A percentile compares a stretch with the other conserved stretches of the same genome.
Evolutionary conservation across 2,888 invertebrate genomes (phyloP).

Genomic region (Ephialtes manifestator): DNA sequence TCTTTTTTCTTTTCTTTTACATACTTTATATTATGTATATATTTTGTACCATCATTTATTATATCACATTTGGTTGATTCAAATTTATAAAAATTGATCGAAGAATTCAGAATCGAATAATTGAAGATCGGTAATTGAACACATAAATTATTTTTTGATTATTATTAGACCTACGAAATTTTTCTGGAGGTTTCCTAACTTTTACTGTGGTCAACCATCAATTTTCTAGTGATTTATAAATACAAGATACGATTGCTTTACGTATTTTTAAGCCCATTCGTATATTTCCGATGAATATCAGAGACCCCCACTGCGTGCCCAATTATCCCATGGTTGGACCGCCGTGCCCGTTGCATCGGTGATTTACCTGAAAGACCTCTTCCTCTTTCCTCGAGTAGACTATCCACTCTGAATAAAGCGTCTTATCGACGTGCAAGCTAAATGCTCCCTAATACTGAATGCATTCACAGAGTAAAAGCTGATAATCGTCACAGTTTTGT

Average conservation of each 20-base stretch:
- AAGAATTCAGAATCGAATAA: background rate
- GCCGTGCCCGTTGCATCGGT: slow-evolving; percentile 36
- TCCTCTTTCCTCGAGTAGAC: slow-evolving; percentile 42
- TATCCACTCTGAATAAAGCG: slow-evolving; percentile 23
- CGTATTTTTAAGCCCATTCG: slow-evolving; percentile 21
- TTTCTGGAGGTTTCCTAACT: background rate
- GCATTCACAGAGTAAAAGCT: slow-evolving; percentile 42
- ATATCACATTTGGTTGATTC: no score
- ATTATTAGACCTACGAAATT: background rate
- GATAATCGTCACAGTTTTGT: slow-evolving; percentile 25
- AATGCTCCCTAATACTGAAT: slow-evolving; percentile 50
- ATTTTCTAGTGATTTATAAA: slow-evolving; percentile 25
- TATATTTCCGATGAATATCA: slow-evolving; percentile 31
- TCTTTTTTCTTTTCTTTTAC: no score
- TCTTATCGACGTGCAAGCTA: slow-evolving; percentile 60
- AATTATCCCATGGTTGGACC: slow-evolving; percentile 54
- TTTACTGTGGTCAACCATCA: background rate
- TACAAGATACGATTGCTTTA: slow-evolving; percentile 7
- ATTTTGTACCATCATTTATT: no score
- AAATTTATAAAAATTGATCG: no score
- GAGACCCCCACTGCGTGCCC: slow-evolving; percentile 42
- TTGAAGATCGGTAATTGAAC: background rate
- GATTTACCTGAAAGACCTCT: slow-evolving; percentile 59
- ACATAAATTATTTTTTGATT: background rate
- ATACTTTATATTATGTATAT: no score